A percentile compares a stretch with the other conserved stretches of the same genome.
Conservation (phyloP, 2,113 vertebrate genomes). For the Phylloscopus trochiloides region DNA sequence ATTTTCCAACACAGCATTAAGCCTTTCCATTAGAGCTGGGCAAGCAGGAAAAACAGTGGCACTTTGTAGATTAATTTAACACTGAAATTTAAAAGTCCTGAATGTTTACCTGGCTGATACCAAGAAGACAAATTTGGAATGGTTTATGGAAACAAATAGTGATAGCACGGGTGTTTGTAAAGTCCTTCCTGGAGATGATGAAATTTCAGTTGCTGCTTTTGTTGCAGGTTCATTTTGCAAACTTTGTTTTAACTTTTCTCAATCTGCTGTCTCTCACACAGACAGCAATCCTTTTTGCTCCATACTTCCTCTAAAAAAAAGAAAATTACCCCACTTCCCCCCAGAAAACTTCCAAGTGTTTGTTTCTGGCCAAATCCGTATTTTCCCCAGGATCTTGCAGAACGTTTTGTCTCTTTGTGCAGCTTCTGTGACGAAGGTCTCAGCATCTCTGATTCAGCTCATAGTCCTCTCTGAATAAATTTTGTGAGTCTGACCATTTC, state of each 20-base stretch:
- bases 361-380: neutral
- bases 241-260: neutral
- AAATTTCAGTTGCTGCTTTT: neutral
- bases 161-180: neutral
- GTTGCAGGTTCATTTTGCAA: neutral
- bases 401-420: neutral
- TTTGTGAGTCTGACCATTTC: neutral
- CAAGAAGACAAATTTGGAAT: neutral
- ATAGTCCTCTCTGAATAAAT: neutral
- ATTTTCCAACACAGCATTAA: slow-evolving; percentile 26
- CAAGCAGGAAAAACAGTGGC: neutral
- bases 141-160: neutral
- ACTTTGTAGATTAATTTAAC: neutral
- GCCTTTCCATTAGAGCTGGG: neutral
- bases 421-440: neutral
- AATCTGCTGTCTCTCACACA: neutral
- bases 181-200: neutral
- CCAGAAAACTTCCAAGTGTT: neutral
- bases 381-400: neutral
- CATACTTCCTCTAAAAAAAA: neutral
- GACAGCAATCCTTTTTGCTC: neutral
- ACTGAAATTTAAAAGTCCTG: neutral
- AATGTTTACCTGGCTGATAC: neutral
- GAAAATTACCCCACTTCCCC: fast-evolving
- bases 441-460: neutral